Evolutionary conservation across 2,113 vertebrate species (phyloP), one percentile per base, ranked within the genome.

Genomic region (Hirundichthys speculiger): DNA sequence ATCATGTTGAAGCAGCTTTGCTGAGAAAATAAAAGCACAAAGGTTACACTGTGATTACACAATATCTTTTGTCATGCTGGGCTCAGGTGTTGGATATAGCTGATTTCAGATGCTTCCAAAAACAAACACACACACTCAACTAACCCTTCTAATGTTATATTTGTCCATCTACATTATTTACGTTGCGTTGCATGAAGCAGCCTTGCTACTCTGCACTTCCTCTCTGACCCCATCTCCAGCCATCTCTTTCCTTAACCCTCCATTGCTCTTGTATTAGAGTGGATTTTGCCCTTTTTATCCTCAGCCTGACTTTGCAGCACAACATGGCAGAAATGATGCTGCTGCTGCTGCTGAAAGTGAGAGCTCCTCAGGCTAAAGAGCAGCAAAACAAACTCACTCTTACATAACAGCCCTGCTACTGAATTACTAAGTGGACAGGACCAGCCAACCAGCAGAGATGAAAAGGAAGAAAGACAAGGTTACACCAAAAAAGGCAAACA

Each of bases 311-410:
- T 64, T 43, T 21, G 41, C 64, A 48, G 53, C 63, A 74, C 69
- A 84, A 69, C 77, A 74, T 65, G 81, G 72, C 68, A 61, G 43
- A 24, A 69, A 45, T 40, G 63, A 52, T 61, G 58, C 48, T 69
- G 64, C 45, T 56, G 73, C 62, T 62, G 58, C 45, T 63, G 61
- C 53, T 47, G 69, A 79, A 73, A 62, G 59, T 68, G 59, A 84
- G 49, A 86, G 43, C 61, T 67, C 85, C 84, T 73, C 61, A 12
- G 83, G 85, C 78, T 57, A 77, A 73, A 84, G 58, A 77, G 82
- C 80, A 81, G 73, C 63, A 75, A 80, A 88, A 80, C 79, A 90
- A 88, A 81, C 60, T 75, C 66, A 43, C 19, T 82, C 67, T 91
- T 90, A 85, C 65, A 11, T 89, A 90, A 90, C 42, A 3, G 24